Conservation (phyloP, 1,140 invertebrate species). For the honey bee (Apis mellifera) region DNA sequence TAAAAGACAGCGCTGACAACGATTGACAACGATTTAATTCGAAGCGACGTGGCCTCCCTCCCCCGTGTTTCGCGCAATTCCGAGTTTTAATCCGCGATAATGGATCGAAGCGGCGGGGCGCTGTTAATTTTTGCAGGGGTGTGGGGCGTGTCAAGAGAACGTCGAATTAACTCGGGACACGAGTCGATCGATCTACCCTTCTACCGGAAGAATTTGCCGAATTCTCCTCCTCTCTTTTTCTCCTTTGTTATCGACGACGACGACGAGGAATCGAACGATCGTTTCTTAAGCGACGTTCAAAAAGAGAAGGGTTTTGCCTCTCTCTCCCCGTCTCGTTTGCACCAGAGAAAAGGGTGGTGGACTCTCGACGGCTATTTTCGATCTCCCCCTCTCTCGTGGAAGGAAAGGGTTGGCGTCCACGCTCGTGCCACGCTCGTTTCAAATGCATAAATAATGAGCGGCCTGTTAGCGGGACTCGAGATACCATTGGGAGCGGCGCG, state of each 20-base stretch:
- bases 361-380: constrained; percentile 61
- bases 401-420: constrained; percentile 64
- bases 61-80: constrained; percentile 6
- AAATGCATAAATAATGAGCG: constrained; percentile 75
- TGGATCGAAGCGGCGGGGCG: neutral
- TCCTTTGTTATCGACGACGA: too few relatives aligned
- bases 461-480: constrained; percentile 53
- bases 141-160: constrained; percentile 29
- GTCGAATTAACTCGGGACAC: too few relatives aligned
- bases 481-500: constrained; percentile 33
- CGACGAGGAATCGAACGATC: constrained; percentile 20
- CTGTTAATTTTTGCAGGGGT: constrained; percentile 22
- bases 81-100: constrained; percentile 25
- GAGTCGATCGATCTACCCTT: too few relatives aligned
- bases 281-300: constrained; percentile 67
- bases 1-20: neutral
- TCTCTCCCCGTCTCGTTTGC: constrained; percentile 7
- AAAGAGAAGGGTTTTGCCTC: too few relatives aligned
- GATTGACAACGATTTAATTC: constrained; percentile 32
- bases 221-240: too few relatives aligned
- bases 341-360: constrained; percentile 46
- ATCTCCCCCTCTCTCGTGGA: constrained; percentile 28
- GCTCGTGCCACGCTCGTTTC: constrained; percentile 57
- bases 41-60: constrained; percentile 35
- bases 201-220: neutral